A percentile compares a stretch with the other conserved stretches of the same genome.
phyloP scores from a whole-genome alignment of 1,140 invertebrate genomes.

The Holotrichia oblita region DNA sequence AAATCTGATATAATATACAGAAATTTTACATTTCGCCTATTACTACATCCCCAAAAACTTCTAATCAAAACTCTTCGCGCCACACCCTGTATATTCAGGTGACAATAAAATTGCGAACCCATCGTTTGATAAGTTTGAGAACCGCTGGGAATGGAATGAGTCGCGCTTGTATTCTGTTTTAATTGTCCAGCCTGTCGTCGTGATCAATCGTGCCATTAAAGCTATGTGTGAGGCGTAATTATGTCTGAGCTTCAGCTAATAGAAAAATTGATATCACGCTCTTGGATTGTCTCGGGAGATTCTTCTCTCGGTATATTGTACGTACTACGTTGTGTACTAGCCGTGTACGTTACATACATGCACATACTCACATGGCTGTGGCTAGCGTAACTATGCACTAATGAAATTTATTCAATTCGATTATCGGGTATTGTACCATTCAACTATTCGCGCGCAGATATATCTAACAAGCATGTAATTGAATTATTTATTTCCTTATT shows the following conservation, averaged over 20 bases:
- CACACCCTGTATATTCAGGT: too few relatives aligned
- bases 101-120: too few relatives aligned
- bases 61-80: too few relatives aligned
- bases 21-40: too few relatives aligned
- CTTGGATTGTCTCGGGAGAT: conserved; percentile 11
- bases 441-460: conserved; percentile 39
- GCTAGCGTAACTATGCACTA: conserved; percentile 35
- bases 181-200: neutral
- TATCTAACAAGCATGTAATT: conserved; percentile 41
- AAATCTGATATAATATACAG: too few relatives aligned
- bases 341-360: neutral
- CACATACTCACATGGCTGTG: neutral
- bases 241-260: neutral
- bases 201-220: conserved; percentile 14
- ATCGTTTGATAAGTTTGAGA: neutral
- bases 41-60: too few relatives aligned
- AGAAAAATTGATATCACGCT: conserved; percentile 34
- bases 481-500: conserved; percentile 42
- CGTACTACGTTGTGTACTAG: neutral
- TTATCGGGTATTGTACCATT: conserved; percentile 40
- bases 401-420: conserved; percentile 41
- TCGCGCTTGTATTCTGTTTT: neutral
- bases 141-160: neutral
- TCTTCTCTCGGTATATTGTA: neutral
- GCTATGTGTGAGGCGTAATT: conserved; percentile 26